Base-by-base conservation (phyloP, 92 coral and sea anemone genomes). In the Galaxea fascicularis region DNA sequence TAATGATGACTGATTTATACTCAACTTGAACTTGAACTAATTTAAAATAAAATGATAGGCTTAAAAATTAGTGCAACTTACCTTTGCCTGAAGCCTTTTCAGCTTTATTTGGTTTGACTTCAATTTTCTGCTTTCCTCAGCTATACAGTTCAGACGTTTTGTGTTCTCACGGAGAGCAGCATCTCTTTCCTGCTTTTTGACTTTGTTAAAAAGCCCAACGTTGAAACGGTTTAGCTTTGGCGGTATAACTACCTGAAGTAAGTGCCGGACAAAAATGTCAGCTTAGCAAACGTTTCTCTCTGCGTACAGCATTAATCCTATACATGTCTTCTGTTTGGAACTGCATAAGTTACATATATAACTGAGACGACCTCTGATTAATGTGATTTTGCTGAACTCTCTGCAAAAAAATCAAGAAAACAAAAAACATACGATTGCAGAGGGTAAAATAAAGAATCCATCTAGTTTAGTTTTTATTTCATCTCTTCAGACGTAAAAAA, bases 71-170 rank as follows among this genome's bases (percentile, higher is more conserved):
- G 20, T 4, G 30, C 31, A 56, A 67, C 67, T 29, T 15, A 75
- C 80, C 80, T 75, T 75, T 75, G 52, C 51, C 78, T 52, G 78
- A 51, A 74, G 49, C 78, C 78, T 67, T 81, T 49, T 81, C 86
- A 69, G 69, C 70, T 49, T 49, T 15, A 49, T 28, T 15, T 49
- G n/a, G n/a, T n/a, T n/a, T n/a, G n/a, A n/a, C n/a, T n/a, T n/a
- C n/a, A n/a, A n/a, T n/a, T n/a, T n/a, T n/a, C n/a, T n/a, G n/a
- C n/a, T n/a, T n/a, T n/a, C n/a, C n/a, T n/a, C n/a, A n/a, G n/a
- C n/a, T n/a, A n/a, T n/a, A n/a, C n/a, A n/a, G n/a, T n/a, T n/a
- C n/a, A n/a, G n/a, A n/a, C n/a, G n/a, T n/a, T n/a, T n/a, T n/a
- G n/a, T n/a, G n/a, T n/a, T n/a, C n/a, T n/a, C n/a, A n/a, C n/a